These are phyloP conservation scores for Callosobruchus maculatus DNA, from an alignment of 2,888 invertebrate genomes.

Conservation along the genomic window DNA sequence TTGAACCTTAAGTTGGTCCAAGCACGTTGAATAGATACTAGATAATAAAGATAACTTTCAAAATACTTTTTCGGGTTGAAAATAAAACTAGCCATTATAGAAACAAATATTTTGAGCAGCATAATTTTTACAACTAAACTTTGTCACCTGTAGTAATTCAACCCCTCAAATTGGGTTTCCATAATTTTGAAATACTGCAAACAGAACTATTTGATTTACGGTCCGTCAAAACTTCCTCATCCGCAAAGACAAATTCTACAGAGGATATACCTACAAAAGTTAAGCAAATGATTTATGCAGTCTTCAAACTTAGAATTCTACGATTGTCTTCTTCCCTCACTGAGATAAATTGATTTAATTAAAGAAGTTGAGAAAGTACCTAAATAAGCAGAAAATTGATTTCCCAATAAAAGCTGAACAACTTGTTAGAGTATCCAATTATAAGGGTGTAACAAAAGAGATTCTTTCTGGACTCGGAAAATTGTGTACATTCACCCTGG, in stretches of 20 bases:
- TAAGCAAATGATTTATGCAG: neutral
- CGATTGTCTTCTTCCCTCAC: neutral
- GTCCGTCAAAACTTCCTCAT: neutral
- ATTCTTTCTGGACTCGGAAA: neutral
- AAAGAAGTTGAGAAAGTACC: neutral
- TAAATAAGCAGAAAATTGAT: neutral
- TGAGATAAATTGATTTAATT: neutral
- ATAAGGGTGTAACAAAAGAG: neutral
- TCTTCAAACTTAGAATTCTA: neutral
- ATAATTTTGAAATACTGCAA: too few species aligned
- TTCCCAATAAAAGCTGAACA: neutral
- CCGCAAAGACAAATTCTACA: neutral
- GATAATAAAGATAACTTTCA: too few species aligned
- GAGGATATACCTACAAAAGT: neutral
- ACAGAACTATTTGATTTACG: neutral
- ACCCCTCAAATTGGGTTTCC: too few species aligned
- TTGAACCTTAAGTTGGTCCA: too few species aligned
- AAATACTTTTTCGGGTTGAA: too few species aligned
- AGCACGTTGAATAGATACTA: too few species aligned
- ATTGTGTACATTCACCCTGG: neutral
- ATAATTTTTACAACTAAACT: too few species aligned
- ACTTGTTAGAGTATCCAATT: neutral
- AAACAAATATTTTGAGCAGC: too few species aligned
- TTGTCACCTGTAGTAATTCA: too few species aligned
- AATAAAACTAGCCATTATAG: too few species aligned